Percentiles rank a stretch among this genome's conserved stretches.
These are phyloP conservation scores for Perca schrenkii DNA, from an alignment of 2,113 vertebrate genomes.

Conservation along the genomic window DNA sequence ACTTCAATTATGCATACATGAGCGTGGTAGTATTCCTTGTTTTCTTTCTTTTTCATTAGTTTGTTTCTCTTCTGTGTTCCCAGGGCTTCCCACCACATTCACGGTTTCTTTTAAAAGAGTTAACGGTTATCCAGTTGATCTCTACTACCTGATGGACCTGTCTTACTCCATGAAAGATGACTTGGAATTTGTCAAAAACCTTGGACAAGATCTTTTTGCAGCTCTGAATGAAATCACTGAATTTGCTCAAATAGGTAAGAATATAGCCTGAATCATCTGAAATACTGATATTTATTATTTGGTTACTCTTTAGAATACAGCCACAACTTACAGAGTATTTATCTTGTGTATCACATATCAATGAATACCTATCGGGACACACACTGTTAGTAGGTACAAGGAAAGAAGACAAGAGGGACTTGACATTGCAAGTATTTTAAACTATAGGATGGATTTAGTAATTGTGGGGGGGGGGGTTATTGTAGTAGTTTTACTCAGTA, in stretches of 20 bases:
- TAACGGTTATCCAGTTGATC: slow-evolving; percentile 93
- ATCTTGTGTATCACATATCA: neutral
- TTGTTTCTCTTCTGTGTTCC: slow-evolving; percentile 24
- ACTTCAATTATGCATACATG: neutral
- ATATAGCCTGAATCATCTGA: neutral
- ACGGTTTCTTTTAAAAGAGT: slow-evolving; percentile 88
- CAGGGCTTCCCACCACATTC: slow-evolving; percentile 86
- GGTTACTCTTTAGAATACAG: neutral
- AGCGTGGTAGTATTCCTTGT: neutral
- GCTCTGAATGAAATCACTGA: slow-evolving; percentile 87
- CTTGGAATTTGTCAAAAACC: slow-evolving; percentile 89
- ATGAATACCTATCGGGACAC: neutral
- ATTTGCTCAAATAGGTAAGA: slow-evolving; percentile 89
- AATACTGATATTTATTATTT: neutral
- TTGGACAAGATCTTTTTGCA: slow-evolving; percentile 87
- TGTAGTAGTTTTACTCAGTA: no score
- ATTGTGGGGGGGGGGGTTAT: no score
- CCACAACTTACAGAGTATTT: neutral
- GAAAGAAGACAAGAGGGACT: no score
- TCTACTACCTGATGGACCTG: slow-evolving; percentile 99
- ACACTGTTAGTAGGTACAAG: neutral
- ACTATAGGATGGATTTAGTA: no score
- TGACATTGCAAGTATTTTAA: no score
- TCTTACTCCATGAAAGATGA: slow-evolving; percentile 97
- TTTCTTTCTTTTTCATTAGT: no score